Percentiles rank a stretch among this genome's conserved stretches.
Evolutionary conservation across 2,113 vertebrate species (phyloP).

Genomic region (Barnardius zonarius): DNA sequence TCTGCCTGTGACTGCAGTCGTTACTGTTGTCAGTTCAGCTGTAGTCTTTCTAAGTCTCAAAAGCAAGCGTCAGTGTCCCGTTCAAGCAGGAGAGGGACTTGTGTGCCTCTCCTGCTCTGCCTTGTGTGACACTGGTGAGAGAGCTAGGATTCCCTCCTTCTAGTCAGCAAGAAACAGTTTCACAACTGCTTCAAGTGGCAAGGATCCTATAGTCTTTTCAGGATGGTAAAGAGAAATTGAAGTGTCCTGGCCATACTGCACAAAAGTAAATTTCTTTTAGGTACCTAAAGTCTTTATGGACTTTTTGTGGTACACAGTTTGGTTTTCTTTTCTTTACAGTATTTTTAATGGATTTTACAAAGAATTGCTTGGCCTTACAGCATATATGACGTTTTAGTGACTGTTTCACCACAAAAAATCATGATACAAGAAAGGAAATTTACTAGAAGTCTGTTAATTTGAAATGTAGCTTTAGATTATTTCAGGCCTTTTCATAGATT

Average conservation of each 20-base stretch:
- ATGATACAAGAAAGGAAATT: not conserved
- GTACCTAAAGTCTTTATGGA: not conserved
- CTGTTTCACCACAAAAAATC: not conserved
- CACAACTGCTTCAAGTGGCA: not conserved
- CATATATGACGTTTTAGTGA: not conserved
- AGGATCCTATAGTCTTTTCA: not conserved
- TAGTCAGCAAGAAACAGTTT: not conserved
- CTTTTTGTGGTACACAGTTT: not conserved
- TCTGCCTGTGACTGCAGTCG: fast-evolving
- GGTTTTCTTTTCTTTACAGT: not conserved
- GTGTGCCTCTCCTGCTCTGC: not conserved
- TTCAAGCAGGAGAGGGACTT: not conserved
- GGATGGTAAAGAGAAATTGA: not conserved
- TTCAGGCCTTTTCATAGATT: not conserved
- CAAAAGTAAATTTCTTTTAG: not conserved
- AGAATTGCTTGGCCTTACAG: not conserved
- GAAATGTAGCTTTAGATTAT: not conserved
- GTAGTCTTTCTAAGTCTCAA: not conserved
- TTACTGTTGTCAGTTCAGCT: not conserved
- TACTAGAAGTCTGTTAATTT: not conserved
- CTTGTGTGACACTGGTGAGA: fast-evolving
- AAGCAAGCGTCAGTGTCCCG: not conserved
- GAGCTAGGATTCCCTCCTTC: not conserved
- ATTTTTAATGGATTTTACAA: not conserved
- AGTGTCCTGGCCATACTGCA: not conserved